These are phyloP conservation scores for Crocodylus rhombifer DNA, from an alignment of 2,797 vertebrate genomes.

Conservation along the genomic window DNA sequence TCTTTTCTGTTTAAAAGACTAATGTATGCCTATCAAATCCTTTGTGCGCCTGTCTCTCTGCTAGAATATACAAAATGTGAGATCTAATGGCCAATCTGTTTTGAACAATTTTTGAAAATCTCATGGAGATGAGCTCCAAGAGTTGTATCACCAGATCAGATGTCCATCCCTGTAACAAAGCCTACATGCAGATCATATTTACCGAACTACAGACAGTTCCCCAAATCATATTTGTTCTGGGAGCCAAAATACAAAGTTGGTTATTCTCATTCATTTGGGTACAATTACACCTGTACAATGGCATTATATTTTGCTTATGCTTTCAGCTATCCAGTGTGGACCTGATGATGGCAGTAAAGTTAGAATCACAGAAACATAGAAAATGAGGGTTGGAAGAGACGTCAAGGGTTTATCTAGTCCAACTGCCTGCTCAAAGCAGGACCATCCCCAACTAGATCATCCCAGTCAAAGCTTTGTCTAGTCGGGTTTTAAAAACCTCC, in stretches of 20 bases:
- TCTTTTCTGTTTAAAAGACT: background rate
- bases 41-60: background rate
- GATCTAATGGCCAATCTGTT: background rate
- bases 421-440: no score
- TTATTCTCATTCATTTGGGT: background rate
- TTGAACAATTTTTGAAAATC: background rate
- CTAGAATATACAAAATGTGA: rapidly evolving
- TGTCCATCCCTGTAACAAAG: background rate
- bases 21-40: background rate
- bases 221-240: background rate
- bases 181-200: background rate
- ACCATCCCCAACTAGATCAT: no score
- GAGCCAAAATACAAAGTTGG: background rate
- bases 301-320: background rate
- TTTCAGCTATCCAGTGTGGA: background rate
- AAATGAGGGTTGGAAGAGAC: no score
- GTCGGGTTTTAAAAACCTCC: no score
- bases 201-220: background rate
- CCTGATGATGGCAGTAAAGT: background rate
- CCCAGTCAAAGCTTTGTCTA: no score
- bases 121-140: background rate
- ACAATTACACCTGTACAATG: background rate
- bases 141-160: background rate
- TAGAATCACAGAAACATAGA: background rate
- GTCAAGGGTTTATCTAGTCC: no score